These are phyloP conservation scores for Maniola hyperantus DNA, from an alignment of 2,888 invertebrate species.

Conservation along the genomic window DNA sequence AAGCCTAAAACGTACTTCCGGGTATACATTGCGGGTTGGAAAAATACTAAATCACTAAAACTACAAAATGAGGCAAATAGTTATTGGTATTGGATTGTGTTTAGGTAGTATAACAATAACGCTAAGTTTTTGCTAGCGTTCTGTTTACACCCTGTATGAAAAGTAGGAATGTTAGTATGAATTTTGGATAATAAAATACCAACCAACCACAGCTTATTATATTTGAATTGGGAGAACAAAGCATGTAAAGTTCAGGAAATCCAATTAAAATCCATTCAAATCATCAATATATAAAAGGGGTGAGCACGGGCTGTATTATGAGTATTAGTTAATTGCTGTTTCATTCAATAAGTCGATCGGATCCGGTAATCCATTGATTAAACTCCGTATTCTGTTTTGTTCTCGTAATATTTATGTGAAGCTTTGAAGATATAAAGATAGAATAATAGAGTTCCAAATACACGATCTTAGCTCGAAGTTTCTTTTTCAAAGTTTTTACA, in stretches of 20 bases:
- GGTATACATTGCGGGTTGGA: too few relatives aligned
- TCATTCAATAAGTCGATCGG: conserved; percentile 4
- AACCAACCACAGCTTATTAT: not conserved
- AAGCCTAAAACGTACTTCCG: not conserved
- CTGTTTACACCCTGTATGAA: too few relatives aligned
- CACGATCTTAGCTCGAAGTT: too few relatives aligned
- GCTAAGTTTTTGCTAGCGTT: too few relatives aligned
- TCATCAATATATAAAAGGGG: not conserved
- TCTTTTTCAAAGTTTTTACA: too few relatives aligned
- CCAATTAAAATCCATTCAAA: conserved; percentile 2
- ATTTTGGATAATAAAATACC: too few relatives aligned
- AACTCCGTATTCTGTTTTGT: not conserved
- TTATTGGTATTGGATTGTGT: too few relatives aligned
- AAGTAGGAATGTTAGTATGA: too few relatives aligned
- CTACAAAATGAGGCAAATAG: too few relatives aligned
- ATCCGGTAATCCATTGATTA: not conserved
- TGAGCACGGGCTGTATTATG: not conserved
- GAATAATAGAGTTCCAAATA: too few relatives aligned
- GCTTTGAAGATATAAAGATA: not conserved
- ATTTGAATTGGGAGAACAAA: not conserved
- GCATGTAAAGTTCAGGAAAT: not conserved
- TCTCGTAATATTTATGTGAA: not conserved
- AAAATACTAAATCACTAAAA: too few relatives aligned
- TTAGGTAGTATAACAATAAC: too few relatives aligned
- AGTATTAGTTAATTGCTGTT: conserved; percentile 12